Evolutionary conservation across 2,888 invertebrate genomes (phyloP).

Genomic region (Myopa tessellatipennis): DNA sequence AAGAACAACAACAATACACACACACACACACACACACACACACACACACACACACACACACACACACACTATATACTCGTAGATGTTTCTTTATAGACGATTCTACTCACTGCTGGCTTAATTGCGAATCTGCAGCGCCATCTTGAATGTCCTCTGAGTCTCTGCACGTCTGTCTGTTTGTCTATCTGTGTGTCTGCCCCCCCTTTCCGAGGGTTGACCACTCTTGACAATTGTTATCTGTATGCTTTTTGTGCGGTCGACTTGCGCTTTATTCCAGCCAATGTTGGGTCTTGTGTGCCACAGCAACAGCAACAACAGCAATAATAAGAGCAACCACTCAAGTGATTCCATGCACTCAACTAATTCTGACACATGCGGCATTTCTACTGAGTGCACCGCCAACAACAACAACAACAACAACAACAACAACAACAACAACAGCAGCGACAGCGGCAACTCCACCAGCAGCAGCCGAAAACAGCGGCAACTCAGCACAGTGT

Average conservation of each 20-base stretch:
- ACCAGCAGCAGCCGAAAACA: neutral
- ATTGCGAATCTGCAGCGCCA: too few relatives aligned
- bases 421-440: neutral
- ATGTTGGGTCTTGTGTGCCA: too few relatives aligned
- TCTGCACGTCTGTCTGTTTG: too few relatives aligned
- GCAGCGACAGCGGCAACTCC: neutral
- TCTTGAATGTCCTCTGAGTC: too few relatives aligned
- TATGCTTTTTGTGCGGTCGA: too few relatives aligned
- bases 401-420: neutral
- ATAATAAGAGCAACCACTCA: too few relatives aligned
- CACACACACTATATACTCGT: neutral
- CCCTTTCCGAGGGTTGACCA: too few relatives aligned
- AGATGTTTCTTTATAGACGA: too few relatives aligned
- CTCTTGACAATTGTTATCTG: too few relatives aligned
- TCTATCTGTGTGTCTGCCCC: too few relatives aligned
- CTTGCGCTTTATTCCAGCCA: too few relatives aligned
- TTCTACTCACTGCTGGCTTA: constrained; percentile 1
- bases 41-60: neutral
- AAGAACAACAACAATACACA: constrained; percentile 10
- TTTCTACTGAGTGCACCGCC: neutral
- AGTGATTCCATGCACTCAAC: constrained; percentile 2
- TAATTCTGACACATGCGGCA: constrained; percentile 27
- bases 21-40: neutral
- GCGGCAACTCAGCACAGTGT: constrained; percentile 40
- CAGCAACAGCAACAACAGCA: too few relatives aligned